Evolutionary conservation across 2,797 vertebrate genomes (phyloP).

Genomic region (Rachycentron canadum): DNA sequence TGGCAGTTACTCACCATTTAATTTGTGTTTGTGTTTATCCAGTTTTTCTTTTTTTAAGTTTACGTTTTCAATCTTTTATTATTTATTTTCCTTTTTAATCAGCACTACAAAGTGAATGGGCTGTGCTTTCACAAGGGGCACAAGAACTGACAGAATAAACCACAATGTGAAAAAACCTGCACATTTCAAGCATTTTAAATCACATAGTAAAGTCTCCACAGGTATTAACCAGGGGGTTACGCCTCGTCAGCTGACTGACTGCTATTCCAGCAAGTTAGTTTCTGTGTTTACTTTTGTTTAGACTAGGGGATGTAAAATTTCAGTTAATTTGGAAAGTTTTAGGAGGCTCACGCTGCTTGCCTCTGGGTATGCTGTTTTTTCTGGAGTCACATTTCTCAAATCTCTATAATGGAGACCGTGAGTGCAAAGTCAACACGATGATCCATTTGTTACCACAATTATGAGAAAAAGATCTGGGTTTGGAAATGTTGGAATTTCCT

Average conservation of each 20-base stretch:
- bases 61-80: no score
- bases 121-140: no score
- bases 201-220: neutral
- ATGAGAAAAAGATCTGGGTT: neutral
- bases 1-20: no score
- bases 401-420: neutral
- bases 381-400: neutral
- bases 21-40: no score
- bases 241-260: neutral
- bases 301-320: neutral
- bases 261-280: neutral
- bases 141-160: no score
- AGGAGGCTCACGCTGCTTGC: neutral
- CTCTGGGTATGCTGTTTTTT: neutral
- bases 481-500: neutral
- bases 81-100: no score
- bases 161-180: no score
- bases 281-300: neutral
- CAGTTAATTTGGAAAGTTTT: conserved; percentile 1
- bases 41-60: no score
- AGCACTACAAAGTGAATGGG: no score
- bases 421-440: neutral
- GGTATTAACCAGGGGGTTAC: neutral
- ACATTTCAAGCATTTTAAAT: neutral
- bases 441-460: neutral